Evolutionary conservation across 1,140 invertebrate species (phyloP).

Genomic region (Zaprionus africanus): DNA sequence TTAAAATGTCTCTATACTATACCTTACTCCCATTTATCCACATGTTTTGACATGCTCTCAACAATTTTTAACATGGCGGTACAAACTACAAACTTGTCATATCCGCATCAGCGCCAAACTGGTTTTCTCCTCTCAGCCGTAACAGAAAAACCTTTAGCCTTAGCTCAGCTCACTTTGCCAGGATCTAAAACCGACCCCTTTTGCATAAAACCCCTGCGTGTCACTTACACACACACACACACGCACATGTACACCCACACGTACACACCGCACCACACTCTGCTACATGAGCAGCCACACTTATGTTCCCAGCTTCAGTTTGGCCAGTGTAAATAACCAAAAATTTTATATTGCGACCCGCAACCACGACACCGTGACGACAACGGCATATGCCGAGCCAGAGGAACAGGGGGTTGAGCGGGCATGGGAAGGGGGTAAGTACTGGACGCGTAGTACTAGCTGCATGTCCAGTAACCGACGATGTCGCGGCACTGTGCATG

Average conservation of each 20-base stretch:
- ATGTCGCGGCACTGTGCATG: conserved; percentile 33
- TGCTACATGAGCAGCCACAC: conserved; percentile 55
- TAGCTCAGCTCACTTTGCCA: conserved; percentile 3
- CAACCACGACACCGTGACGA: conserved; percentile 76
- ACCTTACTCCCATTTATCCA: neutral
- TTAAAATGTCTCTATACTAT: neutral
- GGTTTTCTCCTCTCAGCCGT: neutral
- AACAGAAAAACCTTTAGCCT: conserved; percentile 3
- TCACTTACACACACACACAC: neutral
- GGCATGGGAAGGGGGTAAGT: neutral
- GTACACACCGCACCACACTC: conserved; percentile 3
- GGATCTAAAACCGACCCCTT: neutral
- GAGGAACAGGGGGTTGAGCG: neutral
- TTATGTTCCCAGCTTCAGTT: conserved; percentile 56
- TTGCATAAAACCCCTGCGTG: neutral
- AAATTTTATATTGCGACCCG: conserved; percentile 70
- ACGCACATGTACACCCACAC: neutral
- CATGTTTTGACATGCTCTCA: neutral
- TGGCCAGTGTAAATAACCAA: conserved; percentile 68
- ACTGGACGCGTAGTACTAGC: conserved; percentile 5
- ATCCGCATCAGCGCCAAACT: neutral
- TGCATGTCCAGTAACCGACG: conserved; percentile 21
- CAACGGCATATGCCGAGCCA: conserved; percentile 60
- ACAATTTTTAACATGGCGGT: neutral
- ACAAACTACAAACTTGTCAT: neutral